Evolutionary conservation across 2,797 vertebrate genomes (phyloP).

Genomic region (Amblyopsis hoosieri): DNA sequence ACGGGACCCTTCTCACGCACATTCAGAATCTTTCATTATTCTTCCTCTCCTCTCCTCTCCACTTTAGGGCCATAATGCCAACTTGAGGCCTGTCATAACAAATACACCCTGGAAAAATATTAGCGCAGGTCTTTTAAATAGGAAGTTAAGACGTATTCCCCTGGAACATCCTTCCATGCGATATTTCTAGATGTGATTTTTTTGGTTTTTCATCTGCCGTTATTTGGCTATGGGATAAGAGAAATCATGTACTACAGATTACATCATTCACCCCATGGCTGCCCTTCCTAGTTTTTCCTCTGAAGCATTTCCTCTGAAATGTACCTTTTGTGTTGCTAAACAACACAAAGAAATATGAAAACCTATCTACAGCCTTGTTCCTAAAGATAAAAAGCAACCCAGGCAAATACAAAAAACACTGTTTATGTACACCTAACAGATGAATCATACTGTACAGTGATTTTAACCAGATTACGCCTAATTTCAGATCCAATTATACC

Average conservation of each 20-base stretch:
- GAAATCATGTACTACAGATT: constrained; percentile 1
- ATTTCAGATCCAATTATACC: background rate
- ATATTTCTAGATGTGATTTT: constrained; percentile 55
- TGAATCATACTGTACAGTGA: too few species aligned
- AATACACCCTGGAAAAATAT: constrained; percentile 71
- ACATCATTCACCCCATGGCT: background rate
- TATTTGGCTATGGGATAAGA: constrained; percentile 22
- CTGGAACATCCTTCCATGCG: constrained; percentile 49
- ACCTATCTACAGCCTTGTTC: constrained; percentile 5
- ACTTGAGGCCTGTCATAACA: constrained; percentile 55
- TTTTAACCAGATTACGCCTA: constrained; percentile 1
- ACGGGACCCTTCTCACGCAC: too few species aligned
- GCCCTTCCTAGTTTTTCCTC: constrained; percentile 33
- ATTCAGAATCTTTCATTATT: background rate
- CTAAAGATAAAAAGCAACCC: constrained; percentile 22
- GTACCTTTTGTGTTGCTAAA: constrained; percentile 31
- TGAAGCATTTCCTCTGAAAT: too few species aligned
- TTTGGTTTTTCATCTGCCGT: constrained; percentile 25
- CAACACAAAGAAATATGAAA: too few species aligned
- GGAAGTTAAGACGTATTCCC: constrained; percentile 51
- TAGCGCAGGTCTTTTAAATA: constrained; percentile 59
- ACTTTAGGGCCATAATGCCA: constrained; percentile 36
- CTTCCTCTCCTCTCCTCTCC: constrained; percentile 38
- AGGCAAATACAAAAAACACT: too few species aligned
- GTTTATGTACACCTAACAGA: too few species aligned